phyloP scores from a whole-genome alignment of 2,888 invertebrate genomes.

The Philereme vetulata region DNA sequence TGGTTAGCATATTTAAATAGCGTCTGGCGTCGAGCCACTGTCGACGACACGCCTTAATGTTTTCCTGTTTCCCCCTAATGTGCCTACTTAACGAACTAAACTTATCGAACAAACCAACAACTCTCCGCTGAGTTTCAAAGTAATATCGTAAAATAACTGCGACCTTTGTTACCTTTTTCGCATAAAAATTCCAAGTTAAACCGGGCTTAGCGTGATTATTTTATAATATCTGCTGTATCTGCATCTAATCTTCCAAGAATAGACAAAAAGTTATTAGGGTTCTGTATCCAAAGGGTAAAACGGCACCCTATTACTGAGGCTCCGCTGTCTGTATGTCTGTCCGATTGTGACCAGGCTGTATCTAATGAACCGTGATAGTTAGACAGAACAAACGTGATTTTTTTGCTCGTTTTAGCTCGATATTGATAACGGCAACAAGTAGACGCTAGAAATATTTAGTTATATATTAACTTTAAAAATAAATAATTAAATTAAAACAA shows the following conservation, averaged over 20 bases:
- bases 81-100: constrained; percentile 80
- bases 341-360: too few relatives aligned
- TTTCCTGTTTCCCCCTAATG: constrained; percentile 79
- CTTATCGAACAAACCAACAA: constrained; percentile 76
- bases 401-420: too few relatives aligned
- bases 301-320: too few relatives aligned
- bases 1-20: constrained; percentile 78
- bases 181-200: constrained; percentile 43
- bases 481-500: too few relatives aligned
- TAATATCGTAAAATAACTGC: constrained; percentile 66
- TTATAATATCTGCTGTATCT: constrained; percentile 22
- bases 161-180: constrained; percentile 48
- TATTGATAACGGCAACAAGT: too few relatives aligned
- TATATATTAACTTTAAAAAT: too few relatives aligned
- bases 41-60: constrained; percentile 73
- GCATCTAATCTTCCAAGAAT: background rate
- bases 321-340: too few relatives aligned
- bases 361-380: too few relatives aligned
- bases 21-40: constrained; percentile 75
- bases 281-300: too few relatives aligned
- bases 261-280: background rate
- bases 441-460: too few relatives aligned
- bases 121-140: constrained; percentile 60
- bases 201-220: constrained; percentile 13
- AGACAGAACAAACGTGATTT: too few relatives aligned